Percentiles rank a stretch among this genome's conserved stretches.
These are phyloP conservation scores for Neosalanx taihuensis DNA, from an alignment of 2,797 vertebrate genomes.

Conservation along the genomic window DNA sequence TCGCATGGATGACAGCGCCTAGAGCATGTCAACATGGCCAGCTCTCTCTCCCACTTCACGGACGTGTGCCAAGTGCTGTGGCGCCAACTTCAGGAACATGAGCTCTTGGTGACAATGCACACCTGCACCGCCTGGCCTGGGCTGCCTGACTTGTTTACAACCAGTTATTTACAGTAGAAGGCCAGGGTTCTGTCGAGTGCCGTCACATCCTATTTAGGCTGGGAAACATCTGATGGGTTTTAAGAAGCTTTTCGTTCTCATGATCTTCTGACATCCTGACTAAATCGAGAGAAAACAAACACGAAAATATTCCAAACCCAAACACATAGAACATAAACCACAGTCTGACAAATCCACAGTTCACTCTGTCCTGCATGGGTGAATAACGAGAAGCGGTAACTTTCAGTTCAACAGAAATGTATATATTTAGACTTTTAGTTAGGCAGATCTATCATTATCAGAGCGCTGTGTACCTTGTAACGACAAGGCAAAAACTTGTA, in stretches of 20 bases:
- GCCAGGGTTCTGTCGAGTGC: too few relatives aligned
- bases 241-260: not conserved
- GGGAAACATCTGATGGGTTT: too few relatives aligned
- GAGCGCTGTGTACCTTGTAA: not conserved
- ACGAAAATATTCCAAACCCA: too few relatives aligned
- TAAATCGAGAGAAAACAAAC: not conserved
- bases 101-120: not conserved
- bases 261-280: not conserved
- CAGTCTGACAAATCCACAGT: too few relatives aligned
- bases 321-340: too few relatives aligned
- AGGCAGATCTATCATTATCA: not conserved
- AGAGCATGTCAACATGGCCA: not conserved
- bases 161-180: not conserved
- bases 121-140: not conserved
- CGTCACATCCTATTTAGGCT: too few relatives aligned
- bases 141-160: not conserved
- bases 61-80: not conserved
- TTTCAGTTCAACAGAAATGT: too few relatives aligned
- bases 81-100: not conserved
- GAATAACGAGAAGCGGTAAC: too few relatives aligned
- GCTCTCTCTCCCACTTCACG: not conserved
- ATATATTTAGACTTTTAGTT: not conserved
- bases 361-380: too few relatives aligned
- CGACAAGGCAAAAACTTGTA: not conserved
- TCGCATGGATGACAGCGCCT: not conserved